These are phyloP conservation scores for Melospiza georgiana DNA, from an alignment of 2,113 vertebrate species.

Conservation along the genomic window DNA sequence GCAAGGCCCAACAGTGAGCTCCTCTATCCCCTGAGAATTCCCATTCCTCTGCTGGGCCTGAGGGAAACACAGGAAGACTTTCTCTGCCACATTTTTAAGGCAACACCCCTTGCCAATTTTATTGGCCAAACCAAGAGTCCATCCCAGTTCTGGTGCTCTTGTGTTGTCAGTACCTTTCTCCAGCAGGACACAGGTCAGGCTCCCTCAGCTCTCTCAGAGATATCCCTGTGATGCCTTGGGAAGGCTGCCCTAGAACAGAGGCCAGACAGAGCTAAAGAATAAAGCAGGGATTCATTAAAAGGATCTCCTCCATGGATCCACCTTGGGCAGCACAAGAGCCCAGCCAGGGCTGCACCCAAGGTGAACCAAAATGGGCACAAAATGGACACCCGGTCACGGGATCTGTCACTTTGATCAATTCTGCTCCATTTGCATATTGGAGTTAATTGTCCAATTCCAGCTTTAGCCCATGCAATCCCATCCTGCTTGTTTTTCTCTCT, in stretches of 20 bases:
- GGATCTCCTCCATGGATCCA: neutral
- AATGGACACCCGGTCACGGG: accelerated
- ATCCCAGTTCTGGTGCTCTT: accelerated
- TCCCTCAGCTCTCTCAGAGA: neutral
- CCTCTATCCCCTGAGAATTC: neutral
- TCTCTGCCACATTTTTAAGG: neutral
- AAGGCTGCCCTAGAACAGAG: neutral
- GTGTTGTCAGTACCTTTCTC: neutral
- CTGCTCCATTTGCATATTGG: neutral
- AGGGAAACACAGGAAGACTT: neutral
- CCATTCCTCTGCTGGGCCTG: neutral
- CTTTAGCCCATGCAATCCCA: neutral
- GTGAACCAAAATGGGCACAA: neutral
- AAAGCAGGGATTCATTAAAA: neutral
- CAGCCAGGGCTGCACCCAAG: neutral
- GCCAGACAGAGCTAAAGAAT: neutral
- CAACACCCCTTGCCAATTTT: neutral
- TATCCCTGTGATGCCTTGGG: neutral
- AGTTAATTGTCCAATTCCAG: neutral
- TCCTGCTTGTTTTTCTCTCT: neutral
- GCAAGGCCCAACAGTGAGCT: neutral
- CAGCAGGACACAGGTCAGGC: neutral
- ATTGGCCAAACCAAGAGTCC: neutral
- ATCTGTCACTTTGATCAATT: neutral
- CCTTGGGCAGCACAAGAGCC: neutral